Conservation (phyloP, 2,797 vertebrate genomes). For the Urophycis tenuis region DNA sequence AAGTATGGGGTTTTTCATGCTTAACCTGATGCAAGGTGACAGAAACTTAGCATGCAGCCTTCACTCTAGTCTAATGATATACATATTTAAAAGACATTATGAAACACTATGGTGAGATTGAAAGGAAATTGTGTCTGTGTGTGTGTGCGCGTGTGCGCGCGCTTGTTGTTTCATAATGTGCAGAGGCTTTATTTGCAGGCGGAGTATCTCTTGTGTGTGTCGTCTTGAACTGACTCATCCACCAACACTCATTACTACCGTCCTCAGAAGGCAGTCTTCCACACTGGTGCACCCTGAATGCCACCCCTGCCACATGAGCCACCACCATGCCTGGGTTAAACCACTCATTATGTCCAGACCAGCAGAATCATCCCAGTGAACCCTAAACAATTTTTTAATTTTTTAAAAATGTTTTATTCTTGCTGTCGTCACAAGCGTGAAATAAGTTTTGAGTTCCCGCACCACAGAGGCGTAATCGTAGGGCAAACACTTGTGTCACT, state of each 20-base stretch:
- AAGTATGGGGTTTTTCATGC: not conserved
- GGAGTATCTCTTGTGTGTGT: not conserved
- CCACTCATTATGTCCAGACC: not conserved
- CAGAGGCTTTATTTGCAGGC: not conserved
- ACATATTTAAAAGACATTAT: not conserved
- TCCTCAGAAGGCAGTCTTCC: conserved; percentile 1
- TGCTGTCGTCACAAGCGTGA: not conserved
- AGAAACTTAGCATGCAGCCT: not conserved
- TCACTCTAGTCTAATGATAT: not conserved
- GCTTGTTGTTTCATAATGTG: not conserved
- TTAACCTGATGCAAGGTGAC: not conserved
- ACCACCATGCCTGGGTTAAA: not conserved
- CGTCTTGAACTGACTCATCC: conserved; percentile 1
- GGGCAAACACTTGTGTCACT: too few relatives aligned
- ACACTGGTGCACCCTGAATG: not conserved
- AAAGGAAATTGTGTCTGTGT: not conserved
- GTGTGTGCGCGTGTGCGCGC: too few relatives aligned
- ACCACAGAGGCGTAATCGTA: not conserved
- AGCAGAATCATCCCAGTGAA: not conserved
- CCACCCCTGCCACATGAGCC: not conserved
- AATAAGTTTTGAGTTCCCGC: not conserved
- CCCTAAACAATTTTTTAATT: not conserved
- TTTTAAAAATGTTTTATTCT: not conserved
- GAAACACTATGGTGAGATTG: not conserved
- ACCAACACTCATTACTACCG: not conserved